A percentile compares a stretch with the other conserved stretches of the same genome.
Conservation (phyloP, 2,888 invertebrate species). For the Pilophorus perplexus region DNA sequence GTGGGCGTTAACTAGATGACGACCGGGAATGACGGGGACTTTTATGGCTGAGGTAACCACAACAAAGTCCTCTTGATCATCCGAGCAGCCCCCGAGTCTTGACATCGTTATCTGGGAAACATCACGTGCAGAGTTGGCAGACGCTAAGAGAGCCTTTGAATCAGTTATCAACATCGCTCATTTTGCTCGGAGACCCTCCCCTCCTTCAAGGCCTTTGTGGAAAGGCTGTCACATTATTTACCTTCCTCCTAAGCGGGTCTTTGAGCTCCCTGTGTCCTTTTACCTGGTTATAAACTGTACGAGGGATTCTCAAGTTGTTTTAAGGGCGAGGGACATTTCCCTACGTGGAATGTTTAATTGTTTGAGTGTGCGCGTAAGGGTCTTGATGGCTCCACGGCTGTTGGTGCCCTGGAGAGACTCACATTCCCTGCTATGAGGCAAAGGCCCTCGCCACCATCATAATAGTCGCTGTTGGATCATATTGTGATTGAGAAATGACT, state of each 20-base stretch:
- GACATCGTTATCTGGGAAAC: constrained; percentile 21
- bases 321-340: too few species aligned
- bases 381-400: too few species aligned
- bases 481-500: too few species aligned
- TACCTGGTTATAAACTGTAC: neutral
- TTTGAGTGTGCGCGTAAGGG: too few species aligned
- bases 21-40: constrained; percentile 21
- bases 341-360: too few species aligned
- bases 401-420: too few species aligned
- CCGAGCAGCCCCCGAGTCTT: neutral
- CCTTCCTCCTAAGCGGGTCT: neutral
- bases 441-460: too few species aligned
- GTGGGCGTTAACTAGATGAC: constrained; percentile 33
- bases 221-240: constrained; percentile 7
- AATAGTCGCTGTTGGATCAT: too few species aligned
- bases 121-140: constrained; percentile 1
- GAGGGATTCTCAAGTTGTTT: too few species aligned
- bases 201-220: neutral
- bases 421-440: too few species aligned
- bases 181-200: constrained; percentile 3
- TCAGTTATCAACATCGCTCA: constrained; percentile 24
- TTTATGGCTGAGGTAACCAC: constrained; percentile 23
- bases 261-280: neutral
- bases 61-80: constrained; percentile 23
- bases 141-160: constrained; percentile 18